phyloP scores from a whole-genome alignment of 2,797 vertebrate genomes.

The Coregonus sp. region DNA sequence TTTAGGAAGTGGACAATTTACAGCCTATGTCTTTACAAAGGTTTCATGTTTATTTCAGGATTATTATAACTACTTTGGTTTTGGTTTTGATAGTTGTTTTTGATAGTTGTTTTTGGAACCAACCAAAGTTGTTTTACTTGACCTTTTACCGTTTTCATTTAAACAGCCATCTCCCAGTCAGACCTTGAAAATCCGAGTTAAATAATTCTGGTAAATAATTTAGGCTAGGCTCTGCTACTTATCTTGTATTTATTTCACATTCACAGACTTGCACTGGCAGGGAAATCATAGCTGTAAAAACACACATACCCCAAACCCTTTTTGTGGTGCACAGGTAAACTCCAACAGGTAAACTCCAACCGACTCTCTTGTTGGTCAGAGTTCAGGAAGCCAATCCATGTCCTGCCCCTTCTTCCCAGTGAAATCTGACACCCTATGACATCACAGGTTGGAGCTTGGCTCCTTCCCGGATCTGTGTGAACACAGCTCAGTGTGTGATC shows the following conservation, averaged over 20 bases:
- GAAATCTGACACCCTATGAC: conserved; percentile 76
- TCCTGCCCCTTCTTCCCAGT: conserved; percentile 46
- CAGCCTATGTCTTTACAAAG: background rate
- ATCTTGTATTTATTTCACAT: background rate
- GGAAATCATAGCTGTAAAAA: conserved; percentile 13
- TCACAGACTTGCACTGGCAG: background rate
- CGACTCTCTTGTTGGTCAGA: conserved; percentile 58
- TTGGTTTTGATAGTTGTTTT: too few relatives aligned
- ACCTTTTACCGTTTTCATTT: background rate
- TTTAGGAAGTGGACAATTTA: background rate
- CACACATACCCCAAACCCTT: conserved; percentile 22
- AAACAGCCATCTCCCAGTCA: background rate
- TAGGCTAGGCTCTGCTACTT: too few relatives aligned
- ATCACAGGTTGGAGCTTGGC: conserved; percentile 71
- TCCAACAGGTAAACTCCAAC: conserved; percentile 52
- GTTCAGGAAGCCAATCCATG: conserved; percentile 51
- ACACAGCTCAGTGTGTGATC: conserved; percentile 72
- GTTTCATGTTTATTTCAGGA: background rate
- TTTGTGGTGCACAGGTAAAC: conserved; percentile 57
- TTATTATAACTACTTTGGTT: too few relatives aligned
- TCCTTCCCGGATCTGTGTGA: conserved; percentile 59
- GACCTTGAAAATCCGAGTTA: background rate
- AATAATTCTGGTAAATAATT: background rate
- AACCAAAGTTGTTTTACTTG: background rate
- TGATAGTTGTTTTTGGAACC: too few relatives aligned